Conservation (phyloP, 2,888 invertebrate genomes). For the Altica lythri region DNA sequence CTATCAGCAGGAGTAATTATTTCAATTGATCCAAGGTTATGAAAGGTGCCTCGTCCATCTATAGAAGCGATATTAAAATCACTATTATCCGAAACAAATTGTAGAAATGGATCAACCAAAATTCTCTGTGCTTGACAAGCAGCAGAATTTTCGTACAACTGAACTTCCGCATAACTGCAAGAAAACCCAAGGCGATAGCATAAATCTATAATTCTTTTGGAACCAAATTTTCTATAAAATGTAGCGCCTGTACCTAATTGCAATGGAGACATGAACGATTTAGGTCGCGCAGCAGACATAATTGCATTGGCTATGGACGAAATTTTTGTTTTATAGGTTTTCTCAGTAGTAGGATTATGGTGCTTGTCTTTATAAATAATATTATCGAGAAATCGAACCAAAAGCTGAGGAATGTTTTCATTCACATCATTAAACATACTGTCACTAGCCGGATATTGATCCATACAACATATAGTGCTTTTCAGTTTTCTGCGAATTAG, state of each 20-base stretch:
- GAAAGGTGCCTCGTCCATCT: conserved; percentile 9
- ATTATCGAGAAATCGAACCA: too few species aligned
- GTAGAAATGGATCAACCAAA: not conserved
- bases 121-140: not conserved
- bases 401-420: too few species aligned
- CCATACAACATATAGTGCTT: too few species aligned
- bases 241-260: not conserved
- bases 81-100: conserved; percentile 9
- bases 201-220: not conserved
- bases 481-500: too few species aligned
- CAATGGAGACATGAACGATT: not conserved
- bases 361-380: too few species aligned
- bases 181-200: not conserved
- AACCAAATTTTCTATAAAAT: conserved; percentile 2
- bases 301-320: not conserved
- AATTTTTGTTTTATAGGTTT: too few species aligned
- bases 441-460: too few species aligned
- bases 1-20: not conserved
- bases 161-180: not conserved
- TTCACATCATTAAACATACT: too few species aligned
- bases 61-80: conserved; percentile 7
- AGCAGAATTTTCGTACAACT: not conserved
- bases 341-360: too few species aligned
- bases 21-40: conserved; percentile 1
- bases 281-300: not conserved